Conservation (phyloP, 2,113 vertebrate genomes). For the Dicaeum eximium region DNA sequence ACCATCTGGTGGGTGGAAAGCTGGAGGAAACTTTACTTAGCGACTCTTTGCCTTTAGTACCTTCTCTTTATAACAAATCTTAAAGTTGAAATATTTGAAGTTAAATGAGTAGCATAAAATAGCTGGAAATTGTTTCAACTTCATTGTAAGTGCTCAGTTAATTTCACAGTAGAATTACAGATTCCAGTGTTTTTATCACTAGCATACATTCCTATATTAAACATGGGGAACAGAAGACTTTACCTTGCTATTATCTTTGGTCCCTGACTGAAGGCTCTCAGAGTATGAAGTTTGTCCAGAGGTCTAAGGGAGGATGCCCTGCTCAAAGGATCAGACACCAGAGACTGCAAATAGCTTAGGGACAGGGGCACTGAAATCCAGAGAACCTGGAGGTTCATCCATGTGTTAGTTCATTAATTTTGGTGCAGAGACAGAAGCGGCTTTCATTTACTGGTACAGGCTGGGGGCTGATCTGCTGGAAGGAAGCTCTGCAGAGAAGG, state of each 20-base stretch:
- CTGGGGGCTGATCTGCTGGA: background rate
- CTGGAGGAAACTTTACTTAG: background rate
- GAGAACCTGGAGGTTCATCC: background rate
- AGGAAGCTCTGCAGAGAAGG: background rate
- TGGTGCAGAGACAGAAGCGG: background rate
- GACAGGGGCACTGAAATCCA: background rate
- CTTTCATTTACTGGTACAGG: background rate
- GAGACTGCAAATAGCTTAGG: background rate
- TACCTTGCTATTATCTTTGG: background rate
- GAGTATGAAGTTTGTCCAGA: background rate
- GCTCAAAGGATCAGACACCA: background rate
- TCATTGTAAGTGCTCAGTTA: background rate
- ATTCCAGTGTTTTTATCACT: background rate
- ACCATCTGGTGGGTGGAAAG: background rate
- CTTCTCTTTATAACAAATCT: background rate
- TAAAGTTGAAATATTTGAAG: constrained; percentile 4
- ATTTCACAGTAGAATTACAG: constrained; percentile 15
- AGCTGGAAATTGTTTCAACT: constrained; percentile 21
- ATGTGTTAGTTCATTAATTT: background rate
- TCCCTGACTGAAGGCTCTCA: background rate
- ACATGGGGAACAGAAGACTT: background rate
- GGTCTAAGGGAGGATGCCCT: background rate
- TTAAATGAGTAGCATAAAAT: constrained; percentile 32
- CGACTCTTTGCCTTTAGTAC: background rate
- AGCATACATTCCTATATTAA: background rate